Percentiles rank a stretch among this genome's conserved stretches.
Conservation (phyloP, 2,888 invertebrate genomes). For the Dolomedes plantarius region DNA sequence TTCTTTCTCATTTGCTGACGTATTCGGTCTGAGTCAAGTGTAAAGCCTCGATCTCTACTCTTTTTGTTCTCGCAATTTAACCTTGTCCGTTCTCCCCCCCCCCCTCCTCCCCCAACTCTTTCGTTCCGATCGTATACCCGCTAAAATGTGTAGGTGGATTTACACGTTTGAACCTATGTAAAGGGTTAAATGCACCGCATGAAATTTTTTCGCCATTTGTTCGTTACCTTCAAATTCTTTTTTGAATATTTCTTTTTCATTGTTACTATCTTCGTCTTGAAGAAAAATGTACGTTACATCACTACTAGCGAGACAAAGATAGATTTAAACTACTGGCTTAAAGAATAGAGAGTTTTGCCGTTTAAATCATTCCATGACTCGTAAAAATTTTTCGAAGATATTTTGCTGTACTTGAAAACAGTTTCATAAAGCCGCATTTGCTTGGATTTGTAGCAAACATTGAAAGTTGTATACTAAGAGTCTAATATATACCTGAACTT, state of each 20-base stretch:
- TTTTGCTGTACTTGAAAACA: too few species aligned
- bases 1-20: constrained; percentile 18
- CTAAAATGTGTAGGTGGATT: constrained; percentile 34
- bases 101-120: background rate
- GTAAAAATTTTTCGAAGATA: too few species aligned
- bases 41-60: constrained; percentile 10
- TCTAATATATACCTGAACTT: too few species aligned
- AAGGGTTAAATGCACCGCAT: constrained; percentile 42
- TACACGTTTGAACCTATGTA: constrained; percentile 28
- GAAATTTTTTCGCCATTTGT: constrained; percentile 12
- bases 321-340: too few species aligned
- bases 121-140: too few species aligned
- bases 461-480: too few species aligned
- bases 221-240: background rate
- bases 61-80: constrained; percentile 27
- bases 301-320: too few species aligned
- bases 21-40: constrained; percentile 38
- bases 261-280: background rate
- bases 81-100: constrained; percentile 36
- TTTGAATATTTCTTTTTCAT: background rate
- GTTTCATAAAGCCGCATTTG: too few species aligned
- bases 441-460: too few species aligned
- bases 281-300: too few species aligned
- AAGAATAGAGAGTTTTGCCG: too few species aligned
- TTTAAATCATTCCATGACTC: too few species aligned